phyloP scores from a whole-genome alignment of 2,797 vertebrate genomes.

The Pseudocheirus occidentalis region DNA sequence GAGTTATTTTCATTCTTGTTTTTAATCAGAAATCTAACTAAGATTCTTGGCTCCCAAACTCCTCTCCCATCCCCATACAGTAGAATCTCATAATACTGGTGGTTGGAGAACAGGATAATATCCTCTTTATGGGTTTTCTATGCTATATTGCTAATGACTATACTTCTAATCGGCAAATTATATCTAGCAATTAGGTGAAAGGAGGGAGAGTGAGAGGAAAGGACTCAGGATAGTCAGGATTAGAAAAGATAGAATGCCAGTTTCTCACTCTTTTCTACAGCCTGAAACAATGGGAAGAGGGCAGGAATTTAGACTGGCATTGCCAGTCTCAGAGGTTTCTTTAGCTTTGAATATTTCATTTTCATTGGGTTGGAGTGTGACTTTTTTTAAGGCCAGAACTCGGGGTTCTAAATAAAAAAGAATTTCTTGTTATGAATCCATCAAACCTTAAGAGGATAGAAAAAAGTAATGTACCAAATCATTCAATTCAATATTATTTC shows the following conservation, averaged over 20 bases:
- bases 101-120: constrained; percentile 13
- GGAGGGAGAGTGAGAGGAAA: not conserved
- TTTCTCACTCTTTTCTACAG: not conserved
- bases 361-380: not conserved
- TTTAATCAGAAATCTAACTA: constrained; percentile 48
- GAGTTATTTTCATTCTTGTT: constrained; percentile 38
- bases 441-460: not conserved
- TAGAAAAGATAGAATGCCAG: not conserved
- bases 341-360: not conserved
- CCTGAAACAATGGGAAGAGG: not conserved
- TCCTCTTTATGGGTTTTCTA: constrained; percentile 35
- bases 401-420: not conserved
- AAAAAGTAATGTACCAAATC: not conserved
- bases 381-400: not conserved
- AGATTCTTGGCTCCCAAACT: constrained; percentile 26
- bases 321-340: not conserved
- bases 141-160: not conserved
- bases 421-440: not conserved
- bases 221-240: not conserved
- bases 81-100: constrained; percentile 31
- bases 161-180: not conserved
- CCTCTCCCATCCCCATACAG: constrained; percentile 1
- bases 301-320: too few species aligned
- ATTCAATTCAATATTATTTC: not conserved
- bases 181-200: not conserved